Conservation (phyloP, 2,113 vertebrate genomes). For the Origma solitaria region DNA sequence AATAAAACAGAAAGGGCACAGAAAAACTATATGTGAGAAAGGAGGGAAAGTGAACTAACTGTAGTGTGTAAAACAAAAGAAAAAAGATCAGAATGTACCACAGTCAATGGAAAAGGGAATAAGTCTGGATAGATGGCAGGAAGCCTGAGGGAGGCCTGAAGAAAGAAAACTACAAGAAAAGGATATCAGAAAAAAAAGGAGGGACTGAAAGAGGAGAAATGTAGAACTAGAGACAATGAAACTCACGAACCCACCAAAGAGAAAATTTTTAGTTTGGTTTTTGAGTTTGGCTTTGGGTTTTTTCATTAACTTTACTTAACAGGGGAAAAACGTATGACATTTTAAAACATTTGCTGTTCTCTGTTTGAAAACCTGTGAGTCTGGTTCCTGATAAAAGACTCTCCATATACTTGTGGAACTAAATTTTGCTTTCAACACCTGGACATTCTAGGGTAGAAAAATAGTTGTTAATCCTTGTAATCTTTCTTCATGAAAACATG, state of each 20-base stretch:
- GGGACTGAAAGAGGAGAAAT: not conserved
- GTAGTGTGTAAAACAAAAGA: not conserved
- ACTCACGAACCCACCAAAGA: not conserved
- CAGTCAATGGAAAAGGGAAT: constrained; percentile 8
- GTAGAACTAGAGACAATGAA: not conserved
- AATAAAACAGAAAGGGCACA: not conserved
- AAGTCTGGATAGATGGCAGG: not conserved
- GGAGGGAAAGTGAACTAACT: not conserved
- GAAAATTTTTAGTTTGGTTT: not conserved
- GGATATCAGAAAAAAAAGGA: not conserved
- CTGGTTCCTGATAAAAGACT: not conserved
- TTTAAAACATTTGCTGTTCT: not conserved
- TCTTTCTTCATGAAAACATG: not conserved
- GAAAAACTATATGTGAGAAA: not conserved
- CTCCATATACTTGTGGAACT: not conserved
- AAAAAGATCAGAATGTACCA: constrained; percentile 36
- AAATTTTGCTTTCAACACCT: not conserved
- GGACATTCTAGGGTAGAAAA: not conserved
- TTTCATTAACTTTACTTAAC: not conserved
- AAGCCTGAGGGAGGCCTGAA: constrained; percentile 48
- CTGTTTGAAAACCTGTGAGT: not conserved
- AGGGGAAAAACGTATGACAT: not conserved
- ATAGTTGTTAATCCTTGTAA: not conserved
- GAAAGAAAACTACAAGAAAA: constrained; percentile 43
- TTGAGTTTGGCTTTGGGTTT: not conserved